A percentile compares a stretch with the other conserved stretches of the same genome.
Evolutionary conservation across 2,888 invertebrate species (phyloP).

Genomic region (Drosophila siamana): DNA sequence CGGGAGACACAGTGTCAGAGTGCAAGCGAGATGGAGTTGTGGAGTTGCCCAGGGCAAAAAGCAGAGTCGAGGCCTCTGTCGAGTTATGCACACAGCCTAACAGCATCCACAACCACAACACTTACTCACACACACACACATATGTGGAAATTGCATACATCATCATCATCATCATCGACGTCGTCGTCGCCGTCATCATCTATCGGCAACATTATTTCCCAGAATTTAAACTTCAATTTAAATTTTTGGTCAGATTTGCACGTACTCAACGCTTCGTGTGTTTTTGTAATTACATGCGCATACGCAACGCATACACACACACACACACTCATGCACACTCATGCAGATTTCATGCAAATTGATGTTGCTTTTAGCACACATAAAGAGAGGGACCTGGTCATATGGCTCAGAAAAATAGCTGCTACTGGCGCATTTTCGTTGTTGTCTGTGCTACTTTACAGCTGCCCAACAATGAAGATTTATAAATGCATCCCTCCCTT

Average conservation of each 20-base stretch:
- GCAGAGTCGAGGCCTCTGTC: constrained; percentile 39
- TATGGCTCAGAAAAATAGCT: constrained; percentile 57
- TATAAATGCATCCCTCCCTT: constrained; percentile 60
- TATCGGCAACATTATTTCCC: constrained; percentile 63
- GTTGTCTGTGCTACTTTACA: constrained; percentile 79
- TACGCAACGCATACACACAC: constrained; percentile 40
- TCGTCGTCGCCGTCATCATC: constrained; percentile 45
- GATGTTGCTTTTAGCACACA: constrained; percentile 74
- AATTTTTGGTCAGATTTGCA: constrained; percentile 82
- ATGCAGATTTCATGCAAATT: constrained; percentile 71
- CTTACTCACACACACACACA: constrained; percentile 20
- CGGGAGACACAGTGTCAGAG: constrained; percentile 1
- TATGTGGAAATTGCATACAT: constrained; percentile 59
- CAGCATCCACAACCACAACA: constrained; percentile 41
- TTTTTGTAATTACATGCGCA: constrained; percentile 77
- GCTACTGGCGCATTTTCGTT: constrained; percentile 61
- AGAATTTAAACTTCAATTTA: constrained; percentile 79
- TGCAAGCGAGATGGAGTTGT: constrained; percentile 11
- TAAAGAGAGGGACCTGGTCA: constrained; percentile 41
- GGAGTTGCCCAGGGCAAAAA: constrained; percentile 15
- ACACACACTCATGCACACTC: constrained; percentile 18
- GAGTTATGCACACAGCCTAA: constrained; percentile 53
- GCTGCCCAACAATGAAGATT: constrained; percentile 77
- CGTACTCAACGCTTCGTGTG: constrained; percentile 70
- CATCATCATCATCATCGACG: constrained; percentile 64